Base-by-base conservation (phyloP, 2,888 invertebrate species). In the Pachycephus smyrnensis region DNA sequence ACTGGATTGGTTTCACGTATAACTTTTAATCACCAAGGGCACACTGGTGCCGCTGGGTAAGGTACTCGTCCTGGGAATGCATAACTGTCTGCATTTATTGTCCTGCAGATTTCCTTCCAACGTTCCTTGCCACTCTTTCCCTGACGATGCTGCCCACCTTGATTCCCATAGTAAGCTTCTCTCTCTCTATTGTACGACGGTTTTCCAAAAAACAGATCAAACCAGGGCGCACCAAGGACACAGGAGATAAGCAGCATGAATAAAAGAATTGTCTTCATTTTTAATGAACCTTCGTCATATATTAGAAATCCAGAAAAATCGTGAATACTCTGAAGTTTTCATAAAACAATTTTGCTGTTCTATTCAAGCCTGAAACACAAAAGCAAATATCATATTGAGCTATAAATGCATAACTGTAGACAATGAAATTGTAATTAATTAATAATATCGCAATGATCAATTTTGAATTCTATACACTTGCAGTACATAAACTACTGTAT, bases 81-180 rank as follows among this genome's bases (percentile, higher is more conserved):
- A 82, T 93, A 93, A 33, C 93, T 92, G 89, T 94, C 93, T 1
- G 93, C 92, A 85, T 94, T 94, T 82, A 95, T 94, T 11, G 95
- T 94, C 78, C 94, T 93, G 88, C 96, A 96, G 82, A 96, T 94
- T 76, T 95, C 94, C 87, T 94, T 94, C 91, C 94, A 96, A 1
- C 95, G 93, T 84, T 94, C 93, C 68, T 92, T 92, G 30, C 92
- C 94, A 85, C 86, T 81, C 90, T 88, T 88, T 73, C 86, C 88
- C 68, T 82, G 82, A 23, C 88, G 84, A 35, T 85, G 76, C 33
- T 79, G 80, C 37, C 79, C n/a, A 23, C 82, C 76, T 30, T 83
- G 79, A 36, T 75, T 82, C 40, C 79, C 77, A 69, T 82, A 80
- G 31, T 81, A 81, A 76, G 77, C 73, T 0, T 77, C 23, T 30